A percentile compares a stretch with the other conserved stretches of the same genome.
phyloP scores from a whole-genome alignment of 2,888 invertebrate species.

The Ichneumon xanthorius region DNA sequence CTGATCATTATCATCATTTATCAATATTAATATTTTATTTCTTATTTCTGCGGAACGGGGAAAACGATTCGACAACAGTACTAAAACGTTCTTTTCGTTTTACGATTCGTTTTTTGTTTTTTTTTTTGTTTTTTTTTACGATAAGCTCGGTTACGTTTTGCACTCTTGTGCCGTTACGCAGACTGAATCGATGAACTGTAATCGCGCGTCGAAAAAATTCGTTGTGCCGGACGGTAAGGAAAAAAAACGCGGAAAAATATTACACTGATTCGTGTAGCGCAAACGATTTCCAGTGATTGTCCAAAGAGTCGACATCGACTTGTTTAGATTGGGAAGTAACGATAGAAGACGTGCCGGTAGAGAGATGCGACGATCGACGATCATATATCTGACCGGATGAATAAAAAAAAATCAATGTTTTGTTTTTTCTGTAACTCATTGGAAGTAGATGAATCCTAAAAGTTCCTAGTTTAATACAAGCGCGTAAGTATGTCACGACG shows the following conservation, averaged over 20 bases:
- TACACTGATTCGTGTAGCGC: neutral
- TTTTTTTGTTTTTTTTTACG: slow-evolving; percentile 35
- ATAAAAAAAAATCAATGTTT: slow-evolving; percentile 8
- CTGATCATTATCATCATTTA: slow-evolving; percentile 39
- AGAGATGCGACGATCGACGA: neutral
- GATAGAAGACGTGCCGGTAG: slow-evolving; percentile 8
- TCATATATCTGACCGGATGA: slow-evolving; percentile 18
- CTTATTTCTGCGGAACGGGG: slow-evolving; percentile 33
- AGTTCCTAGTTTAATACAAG: slow-evolving; percentile 56
- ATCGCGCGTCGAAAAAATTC: slow-evolving; percentile 21
- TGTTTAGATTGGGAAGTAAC: slow-evolving; percentile 36
- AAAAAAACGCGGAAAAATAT: neutral
- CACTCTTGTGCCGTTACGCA: slow-evolving; percentile 12
- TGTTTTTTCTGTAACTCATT: slow-evolving; percentile 3
- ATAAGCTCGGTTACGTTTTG: slow-evolving; percentile 25
- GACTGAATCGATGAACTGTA: slow-evolving; percentile 13
- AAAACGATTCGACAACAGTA: slow-evolving; percentile 38
- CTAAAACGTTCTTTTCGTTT: slow-evolving; percentile 5
- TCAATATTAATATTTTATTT: slow-evolving; percentile 38
- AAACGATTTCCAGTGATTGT: slow-evolving; percentile 58
- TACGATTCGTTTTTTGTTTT: slow-evolving; percentile 8
- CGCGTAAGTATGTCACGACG: slow-evolving; percentile 30
- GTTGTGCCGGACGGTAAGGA: neutral
- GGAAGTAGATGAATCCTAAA: slow-evolving; percentile 46
- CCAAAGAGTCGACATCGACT: slow-evolving; percentile 53